Evolutionary conservation across 2,113 vertebrate species (phyloP), one percentile per base, ranked within the genome.

Genomic region (Accipiter virgatus): DNA sequence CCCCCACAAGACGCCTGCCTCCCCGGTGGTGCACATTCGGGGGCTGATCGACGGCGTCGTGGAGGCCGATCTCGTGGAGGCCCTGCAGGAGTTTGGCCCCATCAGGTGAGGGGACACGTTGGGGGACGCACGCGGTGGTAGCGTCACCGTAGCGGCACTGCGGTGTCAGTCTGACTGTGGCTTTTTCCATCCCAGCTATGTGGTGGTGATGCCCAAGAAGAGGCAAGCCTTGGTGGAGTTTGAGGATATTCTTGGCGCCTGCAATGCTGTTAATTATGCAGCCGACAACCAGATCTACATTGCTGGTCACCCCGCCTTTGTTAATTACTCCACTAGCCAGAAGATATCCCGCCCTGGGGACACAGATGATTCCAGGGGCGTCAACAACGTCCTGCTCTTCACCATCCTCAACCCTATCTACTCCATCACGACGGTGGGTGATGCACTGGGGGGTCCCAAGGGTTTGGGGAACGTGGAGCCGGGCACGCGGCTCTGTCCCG

Each of bases 141-240:
- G 11, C 21, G 4, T 6, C 48, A 45, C 18, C 45, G 18, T 18
- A 45, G 45, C 16, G 16, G 43, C 43, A 17, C 43, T 43, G 1
- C 2, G 2, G n/a, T 1, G 20, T 10, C 4, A 4, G 17, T 17
- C 52, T 83, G n/a, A 88, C 48, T 5, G 1, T 5, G 15, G 3
- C 36, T 3, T 78, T 82, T 3, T 36, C 26, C 20, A 1, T 66
- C 16, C 7, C 86, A 99, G 99, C 94, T 99, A 98, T 68, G 99
- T 99, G 90, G 99, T 99, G 87, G 99, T 99, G 97, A 99, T 99
- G 99, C 99, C 99, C 7, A 99, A 99, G 97, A 99, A 99, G 94
- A 97, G 99, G 0, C 99, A 99, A 90, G 99, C 99, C 0, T 96
- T 99, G 95, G 99, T 99, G 89, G 99, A 99, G 95, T 99, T 99